Evolutionary conservation across 2,888 invertebrate species (phyloP).

Genomic region (Phaedon cochleariae): DNA sequence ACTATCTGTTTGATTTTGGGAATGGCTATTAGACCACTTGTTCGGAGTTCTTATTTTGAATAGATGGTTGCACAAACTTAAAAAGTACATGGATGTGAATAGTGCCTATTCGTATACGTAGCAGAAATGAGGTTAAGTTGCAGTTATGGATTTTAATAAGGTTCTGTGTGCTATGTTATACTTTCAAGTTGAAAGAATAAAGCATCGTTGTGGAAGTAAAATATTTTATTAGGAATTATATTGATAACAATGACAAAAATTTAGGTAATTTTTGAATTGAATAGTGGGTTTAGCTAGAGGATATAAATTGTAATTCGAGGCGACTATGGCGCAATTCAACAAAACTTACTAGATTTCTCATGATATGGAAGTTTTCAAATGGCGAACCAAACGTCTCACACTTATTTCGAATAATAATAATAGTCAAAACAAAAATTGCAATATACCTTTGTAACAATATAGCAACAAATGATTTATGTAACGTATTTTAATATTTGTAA

Average conservation of each 20-base stretch:
- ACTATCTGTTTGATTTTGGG: too few species aligned
- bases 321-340: constrained; percentile 11
- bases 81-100: too few species aligned
- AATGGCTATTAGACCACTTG: too few species aligned
- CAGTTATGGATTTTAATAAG: too few species aligned
- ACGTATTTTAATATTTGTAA: constrained; percentile 49
- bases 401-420: constrained; percentile 21
- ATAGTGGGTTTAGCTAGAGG: constrained; percentile 47
- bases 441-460: constrained; percentile 58
- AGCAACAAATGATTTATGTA: constrained; percentile 58
- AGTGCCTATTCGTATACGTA: too few species aligned
- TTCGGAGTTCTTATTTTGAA: too few species aligned
- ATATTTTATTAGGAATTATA: constrained; percentile 54
- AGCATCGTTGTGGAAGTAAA: constrained; percentile 23
- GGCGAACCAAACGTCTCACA: constrained; percentile 21
- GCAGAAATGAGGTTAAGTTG: too few species aligned
- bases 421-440: constrained; percentile 13
- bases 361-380: constrained; percentile 50
- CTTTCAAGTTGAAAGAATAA: too few species aligned
- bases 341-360: constrained; percentile 36
- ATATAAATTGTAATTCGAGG: constrained; percentile 43
- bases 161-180: too few species aligned
- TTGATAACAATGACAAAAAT: constrained; percentile 56
- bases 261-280: constrained; percentile 47
- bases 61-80: too few species aligned